Evolutionary conservation across 2,113 vertebrate species (phyloP).

Genomic region (Manacus vitellinus): DNA sequence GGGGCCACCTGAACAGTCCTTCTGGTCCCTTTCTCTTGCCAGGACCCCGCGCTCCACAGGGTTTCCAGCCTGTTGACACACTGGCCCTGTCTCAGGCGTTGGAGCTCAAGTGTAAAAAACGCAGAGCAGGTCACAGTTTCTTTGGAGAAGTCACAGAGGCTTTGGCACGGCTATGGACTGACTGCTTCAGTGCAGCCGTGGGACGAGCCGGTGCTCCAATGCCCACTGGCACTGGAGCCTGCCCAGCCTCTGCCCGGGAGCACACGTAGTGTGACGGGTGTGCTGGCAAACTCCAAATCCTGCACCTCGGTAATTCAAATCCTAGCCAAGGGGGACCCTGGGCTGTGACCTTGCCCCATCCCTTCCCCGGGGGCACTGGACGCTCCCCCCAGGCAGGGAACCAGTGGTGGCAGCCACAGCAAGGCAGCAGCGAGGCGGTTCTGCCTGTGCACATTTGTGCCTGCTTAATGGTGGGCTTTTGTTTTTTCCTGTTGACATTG

Average conservation of each 20-base stretch:
- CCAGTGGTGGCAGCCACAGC: rapidly evolving
- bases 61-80: not conserved
- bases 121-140: not conserved
- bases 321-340: not conserved
- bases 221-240: rapidly evolving
- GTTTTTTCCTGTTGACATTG: constrained; percentile 44
- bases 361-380: not conserved
- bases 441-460: not conserved
- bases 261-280: rapidly evolving
- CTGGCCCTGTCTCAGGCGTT: not conserved
- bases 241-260: not conserved
- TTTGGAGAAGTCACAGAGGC: not conserved
- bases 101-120: not conserved
- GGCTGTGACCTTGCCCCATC: not conserved
- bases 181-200: rapidly evolving
- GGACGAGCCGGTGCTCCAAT: rapidly evolving
- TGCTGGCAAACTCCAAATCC: not conserved
- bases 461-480: not conserved
- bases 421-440: not conserved
- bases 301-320: rapidly evolving
- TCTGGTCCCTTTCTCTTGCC: not conserved
- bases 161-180: rapidly evolving
- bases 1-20: not conserved
- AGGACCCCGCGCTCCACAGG: rapidly evolving
- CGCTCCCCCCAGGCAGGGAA: not conserved